These are phyloP conservation scores for Oceanites oceanicus DNA, from an alignment of 2,113 vertebrate species.

Conservation along the genomic window DNA sequence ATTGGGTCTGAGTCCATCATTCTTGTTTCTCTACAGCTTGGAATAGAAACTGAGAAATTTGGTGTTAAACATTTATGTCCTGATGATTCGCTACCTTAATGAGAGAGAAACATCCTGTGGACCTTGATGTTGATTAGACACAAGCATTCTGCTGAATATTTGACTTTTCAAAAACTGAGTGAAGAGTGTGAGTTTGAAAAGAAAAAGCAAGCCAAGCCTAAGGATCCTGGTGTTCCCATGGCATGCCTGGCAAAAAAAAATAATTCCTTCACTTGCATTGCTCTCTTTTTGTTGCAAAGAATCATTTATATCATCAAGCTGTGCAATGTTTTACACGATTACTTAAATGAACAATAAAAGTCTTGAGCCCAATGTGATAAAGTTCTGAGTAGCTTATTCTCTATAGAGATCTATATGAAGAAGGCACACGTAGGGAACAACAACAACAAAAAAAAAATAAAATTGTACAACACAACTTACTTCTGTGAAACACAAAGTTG, in stretches of 20 bases:
- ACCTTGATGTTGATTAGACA: not conserved
- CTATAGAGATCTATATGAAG: not conserved
- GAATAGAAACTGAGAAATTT: not conserved
- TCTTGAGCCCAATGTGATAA: not conserved
- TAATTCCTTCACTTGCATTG: not conserved
- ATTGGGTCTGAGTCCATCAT: fast-evolving
- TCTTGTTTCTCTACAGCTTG: not conserved
- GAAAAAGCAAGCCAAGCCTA: not conserved
- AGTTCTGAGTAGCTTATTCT: not conserved
- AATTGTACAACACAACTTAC: not conserved
- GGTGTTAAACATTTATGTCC: not conserved
- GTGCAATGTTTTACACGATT: not conserved
- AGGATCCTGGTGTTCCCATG: not conserved
- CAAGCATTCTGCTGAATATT: not conserved
- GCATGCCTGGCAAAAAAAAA: not conserved
- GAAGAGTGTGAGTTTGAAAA: not conserved
- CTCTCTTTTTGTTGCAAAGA: not conserved
- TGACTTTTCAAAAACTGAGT: not conserved
- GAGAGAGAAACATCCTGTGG: not conserved
- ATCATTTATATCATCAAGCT: not conserved
- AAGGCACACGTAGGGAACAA: not conserved
- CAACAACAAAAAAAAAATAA: not conserved
- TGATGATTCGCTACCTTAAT: not conserved
- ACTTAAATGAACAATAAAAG: not conserved
- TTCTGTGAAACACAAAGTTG: not conserved